Conservation (phyloP, 2,888 invertebrate species). For the Bellardia bayeri region DNA sequence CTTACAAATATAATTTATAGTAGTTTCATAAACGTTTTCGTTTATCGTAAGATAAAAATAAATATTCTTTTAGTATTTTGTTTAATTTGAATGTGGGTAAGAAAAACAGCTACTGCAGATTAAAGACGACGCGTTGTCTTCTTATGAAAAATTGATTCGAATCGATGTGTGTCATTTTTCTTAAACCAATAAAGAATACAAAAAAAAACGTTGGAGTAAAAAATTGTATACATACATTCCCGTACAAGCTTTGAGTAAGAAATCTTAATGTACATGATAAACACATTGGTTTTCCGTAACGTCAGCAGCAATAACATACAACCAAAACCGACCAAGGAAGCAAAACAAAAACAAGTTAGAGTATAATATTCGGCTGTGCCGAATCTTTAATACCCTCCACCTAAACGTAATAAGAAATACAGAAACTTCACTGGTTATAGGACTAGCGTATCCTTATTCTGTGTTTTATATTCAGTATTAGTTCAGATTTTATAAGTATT, state of each 20-base stretch:
- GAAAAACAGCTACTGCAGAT: slow-evolving; percentile 60
- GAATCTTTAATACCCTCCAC: too few species aligned
- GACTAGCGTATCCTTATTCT: too few species aligned
- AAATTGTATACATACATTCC: background rate
- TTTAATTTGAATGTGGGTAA: slow-evolving; percentile 41
- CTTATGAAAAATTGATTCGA: slow-evolving; percentile 57
- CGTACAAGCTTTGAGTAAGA: slow-evolving; percentile 30
- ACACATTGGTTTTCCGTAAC: slow-evolving; percentile 56
- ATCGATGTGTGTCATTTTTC: slow-evolving; percentile 52
- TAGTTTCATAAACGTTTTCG: slow-evolving; percentile 46
- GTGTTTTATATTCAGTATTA: too few species aligned
- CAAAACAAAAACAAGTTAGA: slow-evolving; percentile 2
- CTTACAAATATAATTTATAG: slow-evolving; percentile 43
- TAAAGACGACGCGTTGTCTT: slow-evolving; percentile 31
- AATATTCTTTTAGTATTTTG: slow-evolving; percentile 25
- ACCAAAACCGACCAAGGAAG: slow-evolving; percentile 17
- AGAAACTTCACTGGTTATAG: too few species aligned
- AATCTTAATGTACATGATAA: slow-evolving; percentile 47
- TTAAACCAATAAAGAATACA: slow-evolving; percentile 30
- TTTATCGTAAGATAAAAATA: slow-evolving; percentile 52
- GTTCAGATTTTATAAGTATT: too few species aligned
- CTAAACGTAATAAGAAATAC: too few species aligned
- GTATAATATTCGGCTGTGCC: too few species aligned
- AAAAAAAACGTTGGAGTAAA: background rate
- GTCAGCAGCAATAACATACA: slow-evolving; percentile 4